Evolutionary conservation across 2,113 vertebrate genomes (phyloP).

Genomic region (Dasyprocta punctata): DNA sequence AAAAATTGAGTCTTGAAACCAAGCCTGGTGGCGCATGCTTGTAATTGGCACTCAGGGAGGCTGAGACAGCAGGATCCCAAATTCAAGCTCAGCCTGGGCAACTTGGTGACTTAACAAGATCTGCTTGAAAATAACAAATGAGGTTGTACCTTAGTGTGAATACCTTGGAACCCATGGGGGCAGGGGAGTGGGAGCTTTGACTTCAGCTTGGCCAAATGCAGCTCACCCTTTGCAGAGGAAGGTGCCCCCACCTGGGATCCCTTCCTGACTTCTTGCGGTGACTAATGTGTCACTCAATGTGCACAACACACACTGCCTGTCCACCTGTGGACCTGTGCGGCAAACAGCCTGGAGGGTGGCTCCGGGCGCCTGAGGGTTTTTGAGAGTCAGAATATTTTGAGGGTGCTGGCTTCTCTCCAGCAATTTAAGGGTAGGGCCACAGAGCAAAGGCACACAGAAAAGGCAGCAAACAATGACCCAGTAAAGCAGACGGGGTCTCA

Average conservation of each 20-base stretch:
- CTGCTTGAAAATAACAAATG: neutral
- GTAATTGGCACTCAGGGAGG: neutral
- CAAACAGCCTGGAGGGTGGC: accelerated
- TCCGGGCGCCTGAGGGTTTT: neutral
- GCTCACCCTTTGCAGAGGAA: neutral
- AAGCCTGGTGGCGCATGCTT: neutral
- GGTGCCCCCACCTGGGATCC: neutral
- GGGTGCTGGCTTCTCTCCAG: neutral
- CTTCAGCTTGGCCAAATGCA: neutral
- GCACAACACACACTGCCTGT: neutral
- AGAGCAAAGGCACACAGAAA: accelerated
- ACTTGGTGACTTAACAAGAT: neutral
- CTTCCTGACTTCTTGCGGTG: neutral
- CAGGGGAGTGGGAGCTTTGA: neutral
- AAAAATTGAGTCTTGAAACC: neutral
- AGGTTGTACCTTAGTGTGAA: neutral
- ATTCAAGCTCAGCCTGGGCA: neutral
- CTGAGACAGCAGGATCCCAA: neutral
- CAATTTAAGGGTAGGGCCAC: neutral
- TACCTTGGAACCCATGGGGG: neutral
- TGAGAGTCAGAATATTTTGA: neutral
- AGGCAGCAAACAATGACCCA: accelerated
- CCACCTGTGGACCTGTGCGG: neutral
- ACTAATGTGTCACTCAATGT: neutral
- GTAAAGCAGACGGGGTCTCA: accelerated